Evolutionary conservation across 2,888 invertebrate species (phyloP).

Genomic region (Coremacera marginata): DNA sequence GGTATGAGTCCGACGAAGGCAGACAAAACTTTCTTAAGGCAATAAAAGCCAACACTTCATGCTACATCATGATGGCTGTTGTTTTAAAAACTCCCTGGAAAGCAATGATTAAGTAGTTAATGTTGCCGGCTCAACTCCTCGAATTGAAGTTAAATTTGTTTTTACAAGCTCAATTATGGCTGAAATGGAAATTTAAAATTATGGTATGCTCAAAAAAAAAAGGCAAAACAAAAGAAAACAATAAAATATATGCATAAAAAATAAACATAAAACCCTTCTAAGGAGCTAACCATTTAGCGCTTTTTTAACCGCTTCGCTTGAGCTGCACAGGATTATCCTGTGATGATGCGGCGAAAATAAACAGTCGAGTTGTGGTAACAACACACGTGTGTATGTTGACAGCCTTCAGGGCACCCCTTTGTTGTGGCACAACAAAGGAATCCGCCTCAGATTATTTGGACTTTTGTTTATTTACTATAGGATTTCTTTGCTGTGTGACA

Average conservation of each 20-base stretch:
- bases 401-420: background rate
- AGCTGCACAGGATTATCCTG: background rate
- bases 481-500: conserved; percentile 33
- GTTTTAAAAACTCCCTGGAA: conserved; percentile 43
- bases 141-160: conserved; percentile 67
- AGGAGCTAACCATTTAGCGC: background rate
- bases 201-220: background rate
- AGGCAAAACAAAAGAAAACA: background rate
- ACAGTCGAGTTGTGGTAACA: background rate
- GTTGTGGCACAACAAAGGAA: conserved; percentile 4
- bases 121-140: conserved; percentile 10
- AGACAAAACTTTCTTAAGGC: conserved; percentile 23
- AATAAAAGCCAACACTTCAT: conserved; percentile 14
- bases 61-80: background rate
- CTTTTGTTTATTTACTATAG: conserved; percentile 28
- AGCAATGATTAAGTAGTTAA: conserved; percentile 49
- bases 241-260: background rate
- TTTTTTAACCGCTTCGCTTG: background rate
- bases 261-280: background rate
- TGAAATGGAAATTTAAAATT: conserved; percentile 46
- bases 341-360: background rate
- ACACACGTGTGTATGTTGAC: background rate
- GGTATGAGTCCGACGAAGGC: background rate
- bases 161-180: conserved; percentile 60
- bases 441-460: conserved; percentile 25